Evolutionary conservation across 2,888 invertebrate species (phyloP).

Genomic region (Callinectes sapidus): DNA sequence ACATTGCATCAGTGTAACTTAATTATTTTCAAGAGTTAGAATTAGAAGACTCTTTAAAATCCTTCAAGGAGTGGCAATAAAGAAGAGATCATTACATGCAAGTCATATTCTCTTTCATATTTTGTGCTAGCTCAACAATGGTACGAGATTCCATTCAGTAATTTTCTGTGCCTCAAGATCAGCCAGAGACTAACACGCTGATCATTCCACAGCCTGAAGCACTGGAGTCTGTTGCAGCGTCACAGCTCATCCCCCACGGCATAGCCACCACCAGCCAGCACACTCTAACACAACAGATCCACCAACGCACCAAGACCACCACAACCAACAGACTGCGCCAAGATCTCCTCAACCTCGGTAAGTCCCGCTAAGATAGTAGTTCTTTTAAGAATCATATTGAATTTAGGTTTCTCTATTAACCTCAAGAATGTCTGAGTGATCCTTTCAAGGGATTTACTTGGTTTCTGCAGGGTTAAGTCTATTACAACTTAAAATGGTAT

Average conservation of each 20-base stretch:
- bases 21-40: too few species aligned
- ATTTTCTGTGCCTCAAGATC: background rate
- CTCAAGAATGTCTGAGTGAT: too few species aligned
- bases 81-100: too few species aligned
- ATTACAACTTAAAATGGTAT: too few species aligned
- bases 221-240: constrained; percentile 48
- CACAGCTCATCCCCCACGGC: constrained; percentile 66
- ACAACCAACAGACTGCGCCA: constrained; percentile 63
- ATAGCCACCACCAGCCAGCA: constrained; percentile 62
- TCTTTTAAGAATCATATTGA: background rate
- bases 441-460: too few species aligned
- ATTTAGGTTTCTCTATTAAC: too few species aligned
- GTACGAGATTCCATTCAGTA: too few species aligned
- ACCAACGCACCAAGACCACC: constrained; percentile 54
- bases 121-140: too few species aligned
- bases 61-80: too few species aligned
- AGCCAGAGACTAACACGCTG: background rate
- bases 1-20: background rate
- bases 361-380: background rate
- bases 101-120: too few species aligned
- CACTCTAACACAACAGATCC: constrained; percentile 65
- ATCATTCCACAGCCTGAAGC: constrained; percentile 23
- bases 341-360: constrained; percentile 62
- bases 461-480: too few species aligned
- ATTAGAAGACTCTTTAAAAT: too few species aligned